These are phyloP conservation scores for Thelaira solivaga DNA, from an alignment of 2,888 invertebrate genomes.

Conservation along the genomic window DNA sequence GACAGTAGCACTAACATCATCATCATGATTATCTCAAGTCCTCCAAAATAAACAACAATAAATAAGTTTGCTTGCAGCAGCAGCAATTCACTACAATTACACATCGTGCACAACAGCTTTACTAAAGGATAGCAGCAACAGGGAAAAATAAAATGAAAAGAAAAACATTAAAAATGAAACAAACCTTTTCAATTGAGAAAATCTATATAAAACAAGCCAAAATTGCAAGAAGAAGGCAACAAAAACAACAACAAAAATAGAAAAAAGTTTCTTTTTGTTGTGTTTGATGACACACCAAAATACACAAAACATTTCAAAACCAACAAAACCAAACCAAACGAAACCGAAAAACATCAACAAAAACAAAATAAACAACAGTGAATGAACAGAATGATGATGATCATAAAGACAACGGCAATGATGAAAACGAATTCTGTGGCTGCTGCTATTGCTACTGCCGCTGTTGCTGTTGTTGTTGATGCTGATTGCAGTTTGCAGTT, in stretches of 20 bases:
- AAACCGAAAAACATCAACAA: constrained; percentile 34
- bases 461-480: not conserved
- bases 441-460: not conserved
- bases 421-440: constrained; percentile 2
- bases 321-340: constrained; percentile 43
- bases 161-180: constrained; percentile 27
- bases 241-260: no score
- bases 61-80: constrained; percentile 26
- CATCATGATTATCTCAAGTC: constrained; percentile 57
- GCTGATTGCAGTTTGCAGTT: not conserved
- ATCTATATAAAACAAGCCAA: constrained; percentile 19
- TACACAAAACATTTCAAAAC: constrained; percentile 60
- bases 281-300: constrained; percentile 62
- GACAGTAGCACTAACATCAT: constrained; percentile 1
- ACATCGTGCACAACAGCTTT: not conserved
- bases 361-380: constrained; percentile 19
- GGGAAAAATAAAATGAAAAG: not conserved
- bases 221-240: constrained; percentile 31
- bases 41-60: constrained; percentile 57
- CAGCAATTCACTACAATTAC: constrained; percentile 15
- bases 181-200: constrained; percentile 47
- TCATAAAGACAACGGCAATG: not conserved
- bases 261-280: constrained; percentile 35
- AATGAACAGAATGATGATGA: constrained; percentile 16
- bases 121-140: not conserved